Conservation (phyloP, 1,140 invertebrate genomes). For the Magallana gigas region DNA sequence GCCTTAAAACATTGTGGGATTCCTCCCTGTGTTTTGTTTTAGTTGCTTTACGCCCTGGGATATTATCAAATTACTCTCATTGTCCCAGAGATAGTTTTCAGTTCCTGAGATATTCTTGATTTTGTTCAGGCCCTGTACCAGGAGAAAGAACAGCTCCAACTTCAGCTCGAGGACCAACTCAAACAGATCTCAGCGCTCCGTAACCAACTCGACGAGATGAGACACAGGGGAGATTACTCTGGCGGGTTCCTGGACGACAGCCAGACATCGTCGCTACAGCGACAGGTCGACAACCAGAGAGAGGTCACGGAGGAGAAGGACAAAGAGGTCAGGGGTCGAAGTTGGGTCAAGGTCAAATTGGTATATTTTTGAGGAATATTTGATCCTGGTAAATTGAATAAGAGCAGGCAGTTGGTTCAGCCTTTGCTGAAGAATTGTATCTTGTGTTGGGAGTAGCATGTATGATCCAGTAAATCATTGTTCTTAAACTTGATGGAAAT, state of each 20-base stretch:
- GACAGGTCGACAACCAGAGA: conserved; percentile 66
- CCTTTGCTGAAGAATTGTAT: too few relatives aligned
- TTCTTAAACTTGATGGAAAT: too few relatives aligned
- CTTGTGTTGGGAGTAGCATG: too few relatives aligned
- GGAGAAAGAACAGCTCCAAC: conserved; percentile 89
- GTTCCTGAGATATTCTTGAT: too few relatives aligned
- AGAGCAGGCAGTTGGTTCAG: too few relatives aligned
- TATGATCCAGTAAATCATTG: too few relatives aligned
- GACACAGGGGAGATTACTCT: conserved; percentile 64
- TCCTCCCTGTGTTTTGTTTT: not conserved
- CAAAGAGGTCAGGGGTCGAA: conserved; percentile 60
- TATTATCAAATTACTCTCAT: too few relatives aligned
- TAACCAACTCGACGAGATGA: conserved; percentile 86
- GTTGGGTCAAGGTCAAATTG: too few relatives aligned
- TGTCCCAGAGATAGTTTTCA: too few relatives aligned
- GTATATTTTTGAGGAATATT: too few relatives aligned
- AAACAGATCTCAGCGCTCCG: conserved; percentile 88
- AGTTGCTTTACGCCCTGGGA: too few relatives aligned
- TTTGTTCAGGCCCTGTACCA: conserved; percentile 81
- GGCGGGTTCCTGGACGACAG: conserved; percentile 51
- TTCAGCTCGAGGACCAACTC: conserved; percentile 88
- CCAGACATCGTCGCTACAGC: conserved; percentile 59
- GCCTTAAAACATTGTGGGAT: not conserved
- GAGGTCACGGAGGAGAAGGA: conserved; percentile 70
- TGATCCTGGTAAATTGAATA: too few relatives aligned